Evolutionary conservation across 2,888 invertebrate species (phyloP), one percentile per base, ranked within the genome.

Genomic region (Caenorhabditis sinica): DNA sequence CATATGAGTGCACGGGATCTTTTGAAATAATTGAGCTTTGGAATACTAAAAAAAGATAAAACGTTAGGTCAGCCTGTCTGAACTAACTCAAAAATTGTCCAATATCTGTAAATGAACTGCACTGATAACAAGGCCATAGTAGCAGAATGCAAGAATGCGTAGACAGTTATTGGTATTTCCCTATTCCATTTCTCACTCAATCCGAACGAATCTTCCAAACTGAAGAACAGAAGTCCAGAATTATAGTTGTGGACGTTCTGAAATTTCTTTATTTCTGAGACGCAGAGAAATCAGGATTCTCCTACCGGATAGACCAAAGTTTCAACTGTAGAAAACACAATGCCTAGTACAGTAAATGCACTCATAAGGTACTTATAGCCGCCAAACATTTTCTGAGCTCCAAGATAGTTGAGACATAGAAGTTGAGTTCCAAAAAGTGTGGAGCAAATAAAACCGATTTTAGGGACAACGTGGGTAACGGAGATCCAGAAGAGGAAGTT

Each of bases 331-430:
- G 58, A 25, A n/a, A 60, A 60, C 3, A 33, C 28, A 30, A 60
- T 60, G 3, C 58, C 58, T 2, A 60, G 33, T 1, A 33, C 1
- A 15, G 58, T 60, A 33, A 60, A 60, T 0, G 58, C 9, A 15
- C 58, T 60, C 4, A 60, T 25, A 17, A 60, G 17, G 6, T 33
- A 60, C n/a, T 33, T 60, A 15, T 60, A 60, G 1, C 33, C 15
- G 5, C 58, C 58, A 15, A 60, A 60, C 30, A 60, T 60, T 60
- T 60, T 60, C 28, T 60, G 58, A n/a, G 58, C 58, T 11, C 58
- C 58, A 0, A 15, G 6, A 1, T 15, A 60, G n/a, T 60, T 60
- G n/a, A 60, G 11, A 60, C 30, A 33, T 0, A 60, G n/a, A 4
- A 60, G 11, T 33, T n/a, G 4, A 2, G 5, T 3, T 13, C 58